Evolutionary conservation across 1,140 invertebrate genomes (phyloP).

Genomic region (Heliothis virescens): DNA sequence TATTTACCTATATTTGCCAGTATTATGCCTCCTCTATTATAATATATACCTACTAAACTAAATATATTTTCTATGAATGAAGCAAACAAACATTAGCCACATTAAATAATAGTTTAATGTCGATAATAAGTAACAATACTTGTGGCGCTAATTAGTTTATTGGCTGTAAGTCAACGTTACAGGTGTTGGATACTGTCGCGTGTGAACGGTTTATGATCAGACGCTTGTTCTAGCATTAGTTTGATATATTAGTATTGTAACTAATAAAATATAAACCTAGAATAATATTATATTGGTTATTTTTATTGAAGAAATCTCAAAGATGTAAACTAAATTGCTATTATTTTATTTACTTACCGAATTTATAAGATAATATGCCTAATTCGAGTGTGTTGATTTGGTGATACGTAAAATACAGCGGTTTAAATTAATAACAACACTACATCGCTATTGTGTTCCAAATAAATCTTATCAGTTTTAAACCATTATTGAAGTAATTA

Average conservation of each 20-base stretch:
- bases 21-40: no score
- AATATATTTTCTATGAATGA: background rate
- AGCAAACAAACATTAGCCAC: background rate
- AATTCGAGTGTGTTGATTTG: background rate
- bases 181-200: slow-evolving; percentile 2
- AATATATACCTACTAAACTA: no score
- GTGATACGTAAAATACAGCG: no score
- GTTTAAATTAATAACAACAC: no score
- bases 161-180: slow-evolving; percentile 15
- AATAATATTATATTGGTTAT: no score
- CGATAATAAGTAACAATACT: background rate
- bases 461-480: background rate
- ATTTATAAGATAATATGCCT: background rate
- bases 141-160: slow-evolving; percentile 9
- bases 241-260: background rate
- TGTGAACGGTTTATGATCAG: slow-evolving; percentile 3
- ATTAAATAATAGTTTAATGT: no score
- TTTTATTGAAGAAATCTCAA: no score
- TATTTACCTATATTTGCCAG: no score
- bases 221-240: background rate
- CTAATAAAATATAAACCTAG: background rate
- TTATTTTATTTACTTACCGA: background rate
- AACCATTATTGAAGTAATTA: background rate
- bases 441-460: no score
- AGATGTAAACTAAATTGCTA: no score